Conservation (phyloP, 2,888 invertebrate species). For the Caenorhabditis virilis region DNA sequence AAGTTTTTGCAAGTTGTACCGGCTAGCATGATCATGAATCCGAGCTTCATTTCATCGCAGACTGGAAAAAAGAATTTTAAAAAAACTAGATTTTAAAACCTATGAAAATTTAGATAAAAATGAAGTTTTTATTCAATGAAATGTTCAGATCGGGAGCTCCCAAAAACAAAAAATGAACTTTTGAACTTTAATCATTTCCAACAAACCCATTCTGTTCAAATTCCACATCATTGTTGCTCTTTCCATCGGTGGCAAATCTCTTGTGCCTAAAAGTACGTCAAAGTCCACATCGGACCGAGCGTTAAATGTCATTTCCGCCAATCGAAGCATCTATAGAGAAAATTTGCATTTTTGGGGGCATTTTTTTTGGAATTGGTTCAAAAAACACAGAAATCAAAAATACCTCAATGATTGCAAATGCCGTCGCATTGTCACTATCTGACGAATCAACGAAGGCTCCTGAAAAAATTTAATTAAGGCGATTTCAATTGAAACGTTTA, state of each 20-base stretch:
- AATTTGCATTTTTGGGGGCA: conserved; percentile 2
- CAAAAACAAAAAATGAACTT: conserved; percentile 6
- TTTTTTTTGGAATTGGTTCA: background rate
- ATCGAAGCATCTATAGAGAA: conserved; percentile 44
- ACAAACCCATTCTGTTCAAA: conserved; percentile 44
- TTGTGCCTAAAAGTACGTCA: conserved; percentile 52
- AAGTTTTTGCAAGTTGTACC: conserved; percentile 46
- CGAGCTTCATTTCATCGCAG: conserved; percentile 56
- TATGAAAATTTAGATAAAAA: no score
- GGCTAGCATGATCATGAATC: conserved; percentile 56
- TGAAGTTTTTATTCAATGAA: no score
- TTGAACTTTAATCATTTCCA: background rate
- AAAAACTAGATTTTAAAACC: no score
- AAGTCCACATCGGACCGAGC: conserved; percentile 43
- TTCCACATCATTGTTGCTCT: conserved; percentile 44
- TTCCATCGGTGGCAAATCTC: conserved; percentile 50
- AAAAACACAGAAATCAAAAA: background rate
- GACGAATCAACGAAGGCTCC: conserved; percentile 46
- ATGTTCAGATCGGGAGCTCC: no score
- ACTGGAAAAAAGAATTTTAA: conserved; percentile 33
- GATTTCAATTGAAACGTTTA: no score
- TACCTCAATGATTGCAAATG: conserved; percentile 35
- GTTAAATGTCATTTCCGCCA: conserved; percentile 55
- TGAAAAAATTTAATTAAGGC: no score
- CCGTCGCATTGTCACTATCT: conserved; percentile 40